Base-by-base conservation (phyloP, 2,888 invertebrate species). In the Macaria liturata region DNA sequence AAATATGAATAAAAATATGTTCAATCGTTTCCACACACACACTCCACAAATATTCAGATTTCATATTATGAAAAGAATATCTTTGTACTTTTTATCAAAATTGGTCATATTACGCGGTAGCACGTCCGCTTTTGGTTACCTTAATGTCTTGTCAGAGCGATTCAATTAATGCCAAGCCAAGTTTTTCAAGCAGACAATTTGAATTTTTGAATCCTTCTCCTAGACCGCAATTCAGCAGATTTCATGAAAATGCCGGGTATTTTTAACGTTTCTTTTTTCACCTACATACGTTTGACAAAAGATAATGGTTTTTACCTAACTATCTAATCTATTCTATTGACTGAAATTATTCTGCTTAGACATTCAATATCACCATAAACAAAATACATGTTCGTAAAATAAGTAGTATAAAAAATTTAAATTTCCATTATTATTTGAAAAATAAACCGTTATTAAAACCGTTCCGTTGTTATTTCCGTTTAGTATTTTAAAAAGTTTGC, bases 91-190 rank as follows among this genome's bases (percentile, higher is more conserved):
- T 76, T 72, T 73, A 52, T 67, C 52, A 46, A 74, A 79, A 88
- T 88, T 88, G 79, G 79, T 81, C 67, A 79, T 80, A 87, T 90
- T 86, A 86, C 61, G 66, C 62, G 75, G 75, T 79, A 88, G 83
- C 90, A 90, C 88, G 90, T 67, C 69, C 87, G 73, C 72, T 78
- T 84, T 81, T 76, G 83, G 81, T 83, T 81, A 81, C 79, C 79
- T 79, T 66, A 71, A 74, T 78, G 78, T 82, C 81, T 84, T 80
- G 78, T 83, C 81, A 81, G 80, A 72, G 71, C 73, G 39, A 50
- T 59, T 55, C 84, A 85, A 88, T 88, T 84, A 86, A 78, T 75
- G 75, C 74, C 60, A 69, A 69, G 68, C 61, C 72, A 72, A 75
- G 71, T 68, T 62, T 71, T 81, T 77, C 69, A 69, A 75, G 80